Percentiles rank a stretch among this genome's conserved stretches.
phyloP scores from a whole-genome alignment of 2,797 vertebrate genomes.

The Tachyglossus aculeatus region DNA sequence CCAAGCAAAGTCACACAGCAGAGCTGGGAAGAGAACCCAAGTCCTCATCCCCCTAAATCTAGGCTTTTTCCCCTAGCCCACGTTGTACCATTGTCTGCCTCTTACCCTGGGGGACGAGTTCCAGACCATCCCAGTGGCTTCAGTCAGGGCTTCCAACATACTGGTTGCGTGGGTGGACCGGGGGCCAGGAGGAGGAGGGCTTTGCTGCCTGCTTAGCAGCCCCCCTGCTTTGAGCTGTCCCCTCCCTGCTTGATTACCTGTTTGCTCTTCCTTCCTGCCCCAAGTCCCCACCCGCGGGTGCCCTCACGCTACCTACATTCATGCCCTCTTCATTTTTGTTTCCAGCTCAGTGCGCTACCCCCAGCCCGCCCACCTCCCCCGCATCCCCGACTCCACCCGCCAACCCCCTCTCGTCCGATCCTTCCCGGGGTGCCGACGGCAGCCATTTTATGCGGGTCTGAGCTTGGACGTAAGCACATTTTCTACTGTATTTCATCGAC shows the following conservation, averaged over 20 bases:
- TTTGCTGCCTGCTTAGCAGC: constrained; percentile 9
- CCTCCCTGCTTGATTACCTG: constrained; percentile 1
- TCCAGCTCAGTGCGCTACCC: constrained; percentile 87
- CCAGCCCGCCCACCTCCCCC: constrained; percentile 87
- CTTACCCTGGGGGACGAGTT: too few species aligned
- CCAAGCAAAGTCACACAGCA: too few species aligned
- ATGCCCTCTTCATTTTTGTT: constrained; percentile 76
- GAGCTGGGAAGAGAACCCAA: too few species aligned
- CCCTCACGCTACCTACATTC: constrained; percentile 29
- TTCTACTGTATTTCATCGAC: constrained; percentile 66
- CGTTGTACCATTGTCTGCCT: too few species aligned
- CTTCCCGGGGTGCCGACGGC: constrained; percentile 78
- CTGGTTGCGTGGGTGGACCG: too few species aligned
- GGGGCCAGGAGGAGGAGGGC: not conserved
- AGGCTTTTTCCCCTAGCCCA: too few species aligned
- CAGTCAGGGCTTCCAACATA: too few species aligned
- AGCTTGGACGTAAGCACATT: constrained; percentile 78
- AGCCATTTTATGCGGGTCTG: constrained; percentile 90
- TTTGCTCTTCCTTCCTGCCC: constrained; percentile 22
- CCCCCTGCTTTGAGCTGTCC: not conserved
- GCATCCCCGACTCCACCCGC: constrained; percentile 84
- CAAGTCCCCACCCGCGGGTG: not conserved
- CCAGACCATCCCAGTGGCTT: too few species aligned
- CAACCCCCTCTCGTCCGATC: constrained; percentile 77
- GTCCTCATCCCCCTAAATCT: too few species aligned